Base-by-base conservation (phyloP, 2,113 vertebrate genomes). In the Chaetorhynchus papuensis region DNA sequence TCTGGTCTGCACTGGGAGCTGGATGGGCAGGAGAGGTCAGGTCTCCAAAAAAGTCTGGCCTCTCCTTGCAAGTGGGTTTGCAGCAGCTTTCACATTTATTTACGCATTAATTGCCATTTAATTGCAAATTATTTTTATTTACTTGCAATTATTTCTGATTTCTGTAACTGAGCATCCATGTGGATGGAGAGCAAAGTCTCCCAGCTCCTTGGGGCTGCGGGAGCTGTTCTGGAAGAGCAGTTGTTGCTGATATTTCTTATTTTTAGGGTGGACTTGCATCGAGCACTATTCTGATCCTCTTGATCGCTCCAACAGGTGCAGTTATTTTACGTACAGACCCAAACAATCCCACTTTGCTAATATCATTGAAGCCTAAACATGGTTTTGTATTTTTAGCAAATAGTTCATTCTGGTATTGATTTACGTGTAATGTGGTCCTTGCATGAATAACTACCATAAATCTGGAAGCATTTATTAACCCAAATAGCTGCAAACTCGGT, bases 341-440 rank as follows among this genome's bases (percentile, higher is more conserved):
- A 17, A 69, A 84, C 65, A 84, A 94, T 93, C 93, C 72, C 41
- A 9, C 59, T 87, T 89, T 74, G 72, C 82, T 96, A 39, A 84
- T 89, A 71, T 50, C 53, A 21, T 56, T 81, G 79, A 59, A 86
- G 70, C 87, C 65, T 54, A 89, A 95, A 94, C 77, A 35, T 27
- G 82, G 57, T 87, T 91, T 97, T 97, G 54, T 95, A 91, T 97
- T 98, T 97, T 96, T 93, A 97, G 94, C 93, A 80, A 92, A 94
- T 96, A 74, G n/a, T 94, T 96, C 95, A 97, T 97, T 93, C 78
- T 88, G 60, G 74, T 96, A 96, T 96, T 94, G 96, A 97, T 95
- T 95, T 95, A 93, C 41, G 28, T 93, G 88, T 87, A 65, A 78
- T 74, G 71, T 89, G 96, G 83, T 60, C 90, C 66, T 78, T 93